Conservation (phyloP, 2,888 invertebrate genomes). For the Cephus pulcher region DNA sequence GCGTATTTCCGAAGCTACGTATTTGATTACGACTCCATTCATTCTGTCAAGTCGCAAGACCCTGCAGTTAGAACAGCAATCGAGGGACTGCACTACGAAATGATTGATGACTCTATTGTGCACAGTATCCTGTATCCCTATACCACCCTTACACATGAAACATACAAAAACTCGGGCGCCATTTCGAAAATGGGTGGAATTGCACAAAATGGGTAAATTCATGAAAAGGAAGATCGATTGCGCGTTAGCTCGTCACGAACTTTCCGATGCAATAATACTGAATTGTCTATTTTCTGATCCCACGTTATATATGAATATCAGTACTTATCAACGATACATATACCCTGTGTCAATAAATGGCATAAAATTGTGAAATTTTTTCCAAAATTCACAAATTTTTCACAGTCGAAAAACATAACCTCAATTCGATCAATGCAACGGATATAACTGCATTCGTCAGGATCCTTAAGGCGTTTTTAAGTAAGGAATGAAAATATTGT, state of each 20-base stretch:
- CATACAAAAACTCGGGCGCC: slow-evolving; percentile 33
- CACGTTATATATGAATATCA: background rate
- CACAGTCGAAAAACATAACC: background rate
- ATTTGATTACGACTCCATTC: slow-evolving; percentile 54
- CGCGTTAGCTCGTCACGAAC: slow-evolving; percentile 29
- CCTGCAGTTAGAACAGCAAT: slow-evolving; percentile 55
- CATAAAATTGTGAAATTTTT: background rate
- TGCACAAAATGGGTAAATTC: slow-evolving; percentile 60
- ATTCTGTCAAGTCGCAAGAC: slow-evolving; percentile 29
- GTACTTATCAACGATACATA: background rate
- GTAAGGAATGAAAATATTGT: background rate
- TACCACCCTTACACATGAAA: background rate
- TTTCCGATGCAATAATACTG: background rate
- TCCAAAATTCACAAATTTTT: background rate
- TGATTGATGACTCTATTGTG: slow-evolving; percentile 67
- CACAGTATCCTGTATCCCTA: slow-evolving; percentile 32
- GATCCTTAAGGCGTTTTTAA: background rate
- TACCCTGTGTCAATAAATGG: background rate
- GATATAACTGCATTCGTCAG: background rate
- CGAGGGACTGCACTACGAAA: slow-evolving; percentile 60
- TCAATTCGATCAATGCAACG: background rate
- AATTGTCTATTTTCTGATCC: background rate
- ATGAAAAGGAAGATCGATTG: slow-evolving; percentile 48
- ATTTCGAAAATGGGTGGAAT: slow-evolving; percentile 61
- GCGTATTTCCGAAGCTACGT: slow-evolving; percentile 48